Percentiles rank a stretch among this genome's conserved stretches.
These are phyloP conservation scores for Clarias platycephalus DNA, from an alignment of 2,797 vertebrate species.

Conservation along the genomic window DNA sequence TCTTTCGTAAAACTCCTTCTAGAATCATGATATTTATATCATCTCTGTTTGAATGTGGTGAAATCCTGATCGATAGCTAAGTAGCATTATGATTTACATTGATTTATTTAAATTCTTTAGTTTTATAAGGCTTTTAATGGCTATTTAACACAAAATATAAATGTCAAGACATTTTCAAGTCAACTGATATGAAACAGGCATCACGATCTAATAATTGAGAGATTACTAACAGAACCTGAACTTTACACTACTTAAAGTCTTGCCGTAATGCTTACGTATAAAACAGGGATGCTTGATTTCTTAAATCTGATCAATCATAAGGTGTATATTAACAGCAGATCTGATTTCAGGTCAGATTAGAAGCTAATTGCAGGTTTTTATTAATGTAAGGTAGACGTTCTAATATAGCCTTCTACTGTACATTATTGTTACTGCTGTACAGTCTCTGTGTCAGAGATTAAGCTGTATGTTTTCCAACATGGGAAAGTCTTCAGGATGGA, in stretches of 20 bases:
- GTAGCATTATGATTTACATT: background rate
- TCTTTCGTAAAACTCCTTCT: too few relatives aligned
- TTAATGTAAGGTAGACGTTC: background rate
- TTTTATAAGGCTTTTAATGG: background rate
- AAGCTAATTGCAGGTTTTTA: background rate
- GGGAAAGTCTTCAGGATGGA: slow-evolving; percentile 1
- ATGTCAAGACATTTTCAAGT: background rate
- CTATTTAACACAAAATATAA: background rate
- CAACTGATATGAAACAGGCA: background rate
- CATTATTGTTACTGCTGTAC: too few relatives aligned
- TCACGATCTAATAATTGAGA: background rate
- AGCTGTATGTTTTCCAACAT: background rate
- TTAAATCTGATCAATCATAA: background rate
- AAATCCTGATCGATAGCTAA: background rate
- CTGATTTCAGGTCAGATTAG: background rate
- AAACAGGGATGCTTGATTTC: background rate
- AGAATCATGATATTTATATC: too few relatives aligned
- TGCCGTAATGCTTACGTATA: background rate
- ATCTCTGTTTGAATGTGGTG: background rate
- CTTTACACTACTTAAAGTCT: background rate
- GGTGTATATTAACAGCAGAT: background rate
- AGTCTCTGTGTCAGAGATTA: background rate
- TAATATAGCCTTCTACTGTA: background rate
- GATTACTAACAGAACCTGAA: background rate
- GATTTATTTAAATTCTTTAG: background rate